Evolutionary conservation across 2,888 invertebrate genomes (phyloP).

Genomic region (Physocephala rufipes): DNA sequence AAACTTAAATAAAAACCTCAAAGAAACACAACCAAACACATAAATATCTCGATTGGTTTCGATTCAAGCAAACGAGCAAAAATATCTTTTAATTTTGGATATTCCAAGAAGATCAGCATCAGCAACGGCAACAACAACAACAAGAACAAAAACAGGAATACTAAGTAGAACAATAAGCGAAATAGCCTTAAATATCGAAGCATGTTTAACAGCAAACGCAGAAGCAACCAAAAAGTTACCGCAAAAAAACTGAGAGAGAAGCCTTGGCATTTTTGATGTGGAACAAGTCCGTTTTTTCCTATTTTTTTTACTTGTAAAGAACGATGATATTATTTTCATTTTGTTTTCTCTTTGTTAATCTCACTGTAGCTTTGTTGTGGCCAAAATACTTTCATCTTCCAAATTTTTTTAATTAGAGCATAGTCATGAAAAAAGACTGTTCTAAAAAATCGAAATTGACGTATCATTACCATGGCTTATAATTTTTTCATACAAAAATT

Average conservation of each 20-base stretch:
- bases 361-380: too few species aligned
- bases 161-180: slow-evolving; percentile 1
- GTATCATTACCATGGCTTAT: too few species aligned
- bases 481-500: too few species aligned
- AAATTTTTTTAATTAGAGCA: too few species aligned
- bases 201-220: slow-evolving; percentile 47
- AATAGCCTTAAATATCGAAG: slow-evolving; percentile 22
- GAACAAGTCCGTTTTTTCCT: not conserved
- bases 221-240: slow-evolving; percentile 50
- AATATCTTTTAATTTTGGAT: slow-evolving; percentile 49
- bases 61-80: slow-evolving; percentile 46
- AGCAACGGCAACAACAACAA: slow-evolving; percentile 39
- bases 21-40: slow-evolving; percentile 9
- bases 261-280: slow-evolving; percentile 53
- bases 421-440: too few species aligned
- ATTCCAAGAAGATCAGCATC: slow-evolving; percentile 48
- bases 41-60: slow-evolving; percentile 19
- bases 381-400: too few species aligned
- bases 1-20: slow-evolving; percentile 27
- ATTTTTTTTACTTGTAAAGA: not conserved
- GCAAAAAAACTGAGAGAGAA: slow-evolving; percentile 48
- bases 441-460: too few species aligned
- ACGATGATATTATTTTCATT: not conserved
- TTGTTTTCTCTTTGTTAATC: slow-evolving; percentile 7
- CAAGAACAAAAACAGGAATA: slow-evolving; percentile 25